Evolutionary conservation across 2,888 invertebrate genomes (phyloP), one percentile per base, ranked within the genome.

Genomic region (Melieria picta): DNA sequence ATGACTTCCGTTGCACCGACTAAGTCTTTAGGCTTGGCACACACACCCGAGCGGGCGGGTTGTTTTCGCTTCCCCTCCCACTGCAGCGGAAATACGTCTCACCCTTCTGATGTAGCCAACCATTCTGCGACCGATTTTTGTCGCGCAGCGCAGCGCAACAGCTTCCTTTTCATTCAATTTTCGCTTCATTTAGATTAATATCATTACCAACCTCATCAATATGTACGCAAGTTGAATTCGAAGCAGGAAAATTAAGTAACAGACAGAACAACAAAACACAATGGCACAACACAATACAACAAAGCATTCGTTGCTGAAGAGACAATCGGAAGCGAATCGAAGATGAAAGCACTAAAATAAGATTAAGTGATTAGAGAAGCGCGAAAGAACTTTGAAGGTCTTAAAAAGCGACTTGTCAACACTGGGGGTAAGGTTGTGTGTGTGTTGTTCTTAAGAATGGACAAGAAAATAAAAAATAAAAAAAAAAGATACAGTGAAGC

Each of bases 311-410:
- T 13, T 69, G 50, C 62, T 55, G 11, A 11, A 43, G 9, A 56
- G 58, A 66, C 50, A 61, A 67, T 47, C 58, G 63, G 65, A 45
- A 63, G 46, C 43, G 64, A 42, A 63, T 67, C 64, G 55, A 66
- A 77, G 77, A 77, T 79, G 74, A 79, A 79, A 76, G 78, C 73
- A 74, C 77, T 77, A 76, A 79, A 77, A 78, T 78, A 76, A 79
- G 79, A 78, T 79, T 79, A 78, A 79, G 79, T 77, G 79, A 79
- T 79, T 79, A 79, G 76, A 78, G n/a, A 50, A 58, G 50, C 7
- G 4, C 42, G 52, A 63, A 46, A 68, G 55, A 56, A 7, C 61
- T 65, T 72, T 76, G 74, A 72, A 73, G 74, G 75, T 69, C 75
- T 77, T 75, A 58, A 13, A 45, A 11, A 43, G 16, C 42, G 66